Percentiles rank a stretch among this genome's conserved stretches.
Conservation (phyloP, 2,113 vertebrate species). For the Cottus gobio region DNA sequence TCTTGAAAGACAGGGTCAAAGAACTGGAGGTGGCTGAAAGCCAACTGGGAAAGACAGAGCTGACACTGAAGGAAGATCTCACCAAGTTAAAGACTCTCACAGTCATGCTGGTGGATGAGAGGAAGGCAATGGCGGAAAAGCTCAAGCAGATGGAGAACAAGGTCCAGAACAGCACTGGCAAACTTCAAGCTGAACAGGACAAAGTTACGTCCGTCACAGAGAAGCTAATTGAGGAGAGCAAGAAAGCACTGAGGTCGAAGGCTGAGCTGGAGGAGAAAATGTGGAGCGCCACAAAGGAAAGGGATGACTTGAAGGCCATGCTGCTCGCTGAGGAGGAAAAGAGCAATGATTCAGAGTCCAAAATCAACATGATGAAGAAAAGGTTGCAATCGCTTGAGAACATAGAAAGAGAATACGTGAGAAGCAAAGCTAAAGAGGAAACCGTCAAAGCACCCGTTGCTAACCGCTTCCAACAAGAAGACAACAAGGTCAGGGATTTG, state of each 20-base stretch:
- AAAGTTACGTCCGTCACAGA: conserved; percentile 94
- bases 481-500: conserved; percentile 96
- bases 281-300: conserved; percentile 88
- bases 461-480: conserved; percentile 90
- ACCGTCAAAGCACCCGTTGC: conserved; percentile 82
- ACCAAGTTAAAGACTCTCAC: conserved; percentile 97
- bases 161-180: conserved; percentile 88
- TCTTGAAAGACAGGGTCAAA: conserved; percentile 89
- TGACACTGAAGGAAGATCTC: conserved; percentile 93
- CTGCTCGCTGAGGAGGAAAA: conserved; percentile 91
- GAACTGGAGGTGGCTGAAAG: conserved; percentile 91
- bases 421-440: conserved; percentile 91
- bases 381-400: conserved; percentile 93
- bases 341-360: conserved; percentile 90
- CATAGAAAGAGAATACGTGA: conserved; percentile 90
- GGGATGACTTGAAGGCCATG: conserved; percentile 91
- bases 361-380: conserved; percentile 91
- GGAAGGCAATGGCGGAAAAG: conserved; percentile 93
- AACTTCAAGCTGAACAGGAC: conserved; percentile 93
- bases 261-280: conserved; percentile 95
- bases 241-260: conserved; percentile 93
- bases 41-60: conserved; percentile 92
- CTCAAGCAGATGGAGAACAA: conserved; percentile 95
- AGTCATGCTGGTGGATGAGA: conserved; percentile 95
- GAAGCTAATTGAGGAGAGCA: conserved; percentile 96